These are phyloP conservation scores for Avahi laniger DNA, from an alignment of 2,797 vertebrate genomes.

Conservation along the genomic window DNA sequence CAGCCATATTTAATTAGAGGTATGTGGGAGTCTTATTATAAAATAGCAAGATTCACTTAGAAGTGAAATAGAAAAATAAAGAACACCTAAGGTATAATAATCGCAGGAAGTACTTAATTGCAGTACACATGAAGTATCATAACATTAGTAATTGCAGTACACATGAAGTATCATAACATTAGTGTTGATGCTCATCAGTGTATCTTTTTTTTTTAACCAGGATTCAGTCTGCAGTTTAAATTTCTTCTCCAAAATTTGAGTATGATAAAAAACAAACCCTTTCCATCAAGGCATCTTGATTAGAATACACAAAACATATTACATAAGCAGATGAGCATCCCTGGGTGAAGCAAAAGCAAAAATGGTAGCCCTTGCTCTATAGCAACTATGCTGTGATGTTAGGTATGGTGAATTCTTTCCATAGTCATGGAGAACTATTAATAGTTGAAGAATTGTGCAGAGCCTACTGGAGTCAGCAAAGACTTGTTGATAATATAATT, in stretches of 20 bases:
- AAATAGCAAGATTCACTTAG: not conserved
- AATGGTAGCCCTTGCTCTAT: not conserved
- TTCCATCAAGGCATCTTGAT: not conserved
- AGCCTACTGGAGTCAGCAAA: not conserved
- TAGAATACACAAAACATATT: slow-evolving; percentile 38
- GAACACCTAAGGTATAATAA: not conserved
- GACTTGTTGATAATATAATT: not conserved
- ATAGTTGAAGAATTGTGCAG: not conserved
- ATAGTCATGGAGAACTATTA: not conserved
- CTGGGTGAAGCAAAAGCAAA: no score
- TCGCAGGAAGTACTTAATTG: slow-evolving; percentile 4
- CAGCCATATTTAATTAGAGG: slow-evolving; percentile 11
- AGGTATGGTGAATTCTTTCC: not conserved
- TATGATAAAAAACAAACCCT: not conserved
- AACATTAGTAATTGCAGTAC: not conserved
- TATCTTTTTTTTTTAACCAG: not conserved
- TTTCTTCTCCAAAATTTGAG: not conserved
- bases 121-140: slow-evolving; percentile 1
- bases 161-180: not conserved
- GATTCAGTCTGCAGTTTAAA: slow-evolving; percentile 25
- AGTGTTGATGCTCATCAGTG: not conserved
- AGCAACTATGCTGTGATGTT: not conserved
- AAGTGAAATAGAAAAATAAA: slow-evolving; percentile 19
- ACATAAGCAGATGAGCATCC: not conserved
- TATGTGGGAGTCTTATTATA: not conserved